Evolutionary conservation across 1,140 invertebrate species (phyloP).

Genomic region (Danaus plexippus): DNA sequence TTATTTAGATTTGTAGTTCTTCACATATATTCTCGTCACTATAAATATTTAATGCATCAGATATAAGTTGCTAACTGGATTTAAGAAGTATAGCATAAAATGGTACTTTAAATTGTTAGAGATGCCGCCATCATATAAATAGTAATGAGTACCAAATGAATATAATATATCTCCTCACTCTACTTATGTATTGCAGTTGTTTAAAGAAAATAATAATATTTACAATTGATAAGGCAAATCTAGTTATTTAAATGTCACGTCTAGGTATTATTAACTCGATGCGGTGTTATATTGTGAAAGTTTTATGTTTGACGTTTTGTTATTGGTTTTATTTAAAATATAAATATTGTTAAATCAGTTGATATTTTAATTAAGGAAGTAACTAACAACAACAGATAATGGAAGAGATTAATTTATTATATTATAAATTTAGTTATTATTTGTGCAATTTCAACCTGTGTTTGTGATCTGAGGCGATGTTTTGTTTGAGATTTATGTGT

Average conservation of each 20-base stretch:
- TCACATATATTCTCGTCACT: slow-evolving; percentile 18
- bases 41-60: slow-evolving; percentile 15
- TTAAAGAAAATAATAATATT: slow-evolving; percentile 1
- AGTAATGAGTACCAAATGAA: no score
- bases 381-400: slow-evolving; percentile 48
- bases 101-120: slow-evolving; percentile 19
- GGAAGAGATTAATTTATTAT: slow-evolving; percentile 68
- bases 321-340: slow-evolving; percentile 59
- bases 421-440: slow-evolving; percentile 51
- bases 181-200: no score
- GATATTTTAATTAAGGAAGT: slow-evolving; percentile 62
- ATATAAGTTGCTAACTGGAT: no score
- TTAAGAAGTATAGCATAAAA: no score
- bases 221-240: slow-evolving; percentile 5
- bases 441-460: slow-evolving; percentile 60
- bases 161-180: no score
- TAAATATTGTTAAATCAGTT: slow-evolving; percentile 57
- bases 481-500: slow-evolving; percentile 57
- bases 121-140: background rate
- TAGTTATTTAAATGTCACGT: slow-evolving; percentile 30
- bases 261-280: slow-evolving; percentile 32
- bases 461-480: slow-evolving; percentile 67
- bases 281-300: slow-evolving; percentile 44
- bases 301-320: slow-evolving; percentile 62
- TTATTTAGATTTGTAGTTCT: slow-evolving; percentile 28